Conservation (phyloP, 2,113 vertebrate genomes). For the Brienomyrus brachyistius region DNA sequence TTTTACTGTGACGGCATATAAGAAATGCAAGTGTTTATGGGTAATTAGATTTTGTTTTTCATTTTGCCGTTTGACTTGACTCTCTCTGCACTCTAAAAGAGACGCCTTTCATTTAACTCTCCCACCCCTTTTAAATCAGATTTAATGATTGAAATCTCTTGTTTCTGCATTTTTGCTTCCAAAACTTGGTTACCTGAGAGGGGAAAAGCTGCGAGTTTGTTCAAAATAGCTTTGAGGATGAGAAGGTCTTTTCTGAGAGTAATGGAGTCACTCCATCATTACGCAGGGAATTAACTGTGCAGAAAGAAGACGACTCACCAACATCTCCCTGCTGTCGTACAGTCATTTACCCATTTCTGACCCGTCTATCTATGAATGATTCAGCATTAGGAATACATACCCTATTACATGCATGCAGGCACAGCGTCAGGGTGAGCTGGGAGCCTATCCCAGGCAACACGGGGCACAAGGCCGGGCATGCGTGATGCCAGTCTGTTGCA, state of each 20-base stretch:
- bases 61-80: not conserved
- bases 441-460: not conserved
- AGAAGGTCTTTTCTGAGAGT: conserved; percentile 56
- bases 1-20: not conserved
- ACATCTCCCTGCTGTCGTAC: conserved; percentile 72
- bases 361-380: not conserved
- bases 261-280: conserved; percentile 68
- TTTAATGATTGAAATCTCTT: not conserved
- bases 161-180: conserved; percentile 42
- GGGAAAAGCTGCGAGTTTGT: conserved; percentile 45
- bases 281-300: conserved; percentile 63
- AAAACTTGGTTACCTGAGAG: conserved; percentile 43
- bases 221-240: conserved; percentile 61
- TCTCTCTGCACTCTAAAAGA: not conserved
- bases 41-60: not conserved
- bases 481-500: not conserved
- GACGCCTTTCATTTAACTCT: not conserved
- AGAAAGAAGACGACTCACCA: conserved; percentile 66
- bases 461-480: not conserved
- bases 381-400: not conserved
- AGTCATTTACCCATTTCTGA: conserved; percentile 70
- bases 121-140: not conserved
- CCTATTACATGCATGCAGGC: not conserved
- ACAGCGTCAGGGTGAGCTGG: not conserved
- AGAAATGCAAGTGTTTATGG: not conserved